A percentile compares a stretch with the other conserved stretches of the same genome.
Evolutionary conservation across 2,113 vertebrate genomes (phyloP).

Genomic region (Pardalotus punctatus): DNA sequence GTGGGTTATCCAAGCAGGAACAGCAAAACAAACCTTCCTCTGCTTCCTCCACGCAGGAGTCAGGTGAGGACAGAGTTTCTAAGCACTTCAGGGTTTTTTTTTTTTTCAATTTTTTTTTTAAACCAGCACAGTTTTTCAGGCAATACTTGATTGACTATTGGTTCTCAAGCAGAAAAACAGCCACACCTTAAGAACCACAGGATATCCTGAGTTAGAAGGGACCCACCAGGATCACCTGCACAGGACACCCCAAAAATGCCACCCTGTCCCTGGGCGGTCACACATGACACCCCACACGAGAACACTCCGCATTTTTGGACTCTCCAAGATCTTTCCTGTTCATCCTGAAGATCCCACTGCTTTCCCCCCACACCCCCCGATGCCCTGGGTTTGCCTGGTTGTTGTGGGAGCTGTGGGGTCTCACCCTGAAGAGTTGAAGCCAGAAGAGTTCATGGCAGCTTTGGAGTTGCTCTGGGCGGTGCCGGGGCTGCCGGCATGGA

Average conservation of each 20-base stretch:
- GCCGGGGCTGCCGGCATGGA: constrained; percentile 73
- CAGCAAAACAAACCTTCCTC: not conserved
- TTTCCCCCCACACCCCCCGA: rapidly evolving
- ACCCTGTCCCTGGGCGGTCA: not conserved
- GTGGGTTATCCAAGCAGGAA: not conserved
- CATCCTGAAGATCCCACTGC: not conserved
- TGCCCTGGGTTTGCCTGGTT: not conserved
- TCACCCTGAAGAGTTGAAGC: constrained; percentile 82
- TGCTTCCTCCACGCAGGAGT: not conserved
- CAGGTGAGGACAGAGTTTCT: not conserved
- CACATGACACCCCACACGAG: not conserved
- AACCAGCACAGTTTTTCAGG: not conserved
- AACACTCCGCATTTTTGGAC: rapidly evolving
- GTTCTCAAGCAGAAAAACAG: not conserved
- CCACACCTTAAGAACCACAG: not conserved
- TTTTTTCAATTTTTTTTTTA: not conserved
- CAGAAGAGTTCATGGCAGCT: constrained; percentile 69
- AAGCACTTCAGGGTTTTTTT: not conserved
- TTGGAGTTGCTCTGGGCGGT: constrained; percentile 77
- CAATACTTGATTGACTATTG: not conserved
- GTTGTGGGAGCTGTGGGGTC: not conserved
- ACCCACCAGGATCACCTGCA: not conserved
- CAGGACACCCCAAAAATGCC: not conserved
- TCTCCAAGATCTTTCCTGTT: rapidly evolving
- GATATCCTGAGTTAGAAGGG: not conserved